Evolutionary conservation across 2,888 invertebrate genomes (phyloP).

Genomic region (Automeris io): DNA sequence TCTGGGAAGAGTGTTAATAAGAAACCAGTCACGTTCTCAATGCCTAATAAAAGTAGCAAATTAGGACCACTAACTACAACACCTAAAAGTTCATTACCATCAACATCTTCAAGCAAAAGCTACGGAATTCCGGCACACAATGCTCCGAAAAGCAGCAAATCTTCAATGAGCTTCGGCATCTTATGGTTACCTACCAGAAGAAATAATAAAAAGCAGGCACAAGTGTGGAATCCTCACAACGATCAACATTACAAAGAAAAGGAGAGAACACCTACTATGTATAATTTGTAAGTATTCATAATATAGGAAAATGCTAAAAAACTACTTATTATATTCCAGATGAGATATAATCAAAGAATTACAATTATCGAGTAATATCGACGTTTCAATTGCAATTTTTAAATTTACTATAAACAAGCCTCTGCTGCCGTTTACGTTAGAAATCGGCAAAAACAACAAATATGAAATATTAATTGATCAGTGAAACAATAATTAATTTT

Average conservation of each 20-base stretch:
- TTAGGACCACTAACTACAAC: not conserved
- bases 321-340: not conserved
- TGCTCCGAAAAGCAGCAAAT: constrained; percentile 38
- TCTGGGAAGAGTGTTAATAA: constrained; percentile 16
- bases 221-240: constrained; percentile 43
- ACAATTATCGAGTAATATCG: no score
- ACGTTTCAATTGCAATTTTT: no score
- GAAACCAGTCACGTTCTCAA: not conserved
- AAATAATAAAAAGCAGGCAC: constrained; percentile 51
- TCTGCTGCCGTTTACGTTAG: no score
- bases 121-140: constrained; percentile 31
- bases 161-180: constrained; percentile 46
- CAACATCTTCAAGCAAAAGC: constrained; percentile 21
- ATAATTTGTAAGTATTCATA: constrained; percentile 46
- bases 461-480: no score
- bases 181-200: constrained; percentile 60
- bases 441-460: no score
- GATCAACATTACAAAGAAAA: constrained; percentile 40
- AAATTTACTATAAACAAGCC: no score
- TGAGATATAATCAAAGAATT: no score
- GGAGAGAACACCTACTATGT: constrained; percentile 58
- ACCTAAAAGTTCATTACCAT: constrained; percentile 1
- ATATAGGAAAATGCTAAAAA: not conserved
- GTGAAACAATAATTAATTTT: no score
- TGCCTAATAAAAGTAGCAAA: not conserved